Evolutionary conservation across 2,888 invertebrate species (phyloP), one percentile per base, ranked within the genome.

Genomic region (Smittia sp.): DNA sequence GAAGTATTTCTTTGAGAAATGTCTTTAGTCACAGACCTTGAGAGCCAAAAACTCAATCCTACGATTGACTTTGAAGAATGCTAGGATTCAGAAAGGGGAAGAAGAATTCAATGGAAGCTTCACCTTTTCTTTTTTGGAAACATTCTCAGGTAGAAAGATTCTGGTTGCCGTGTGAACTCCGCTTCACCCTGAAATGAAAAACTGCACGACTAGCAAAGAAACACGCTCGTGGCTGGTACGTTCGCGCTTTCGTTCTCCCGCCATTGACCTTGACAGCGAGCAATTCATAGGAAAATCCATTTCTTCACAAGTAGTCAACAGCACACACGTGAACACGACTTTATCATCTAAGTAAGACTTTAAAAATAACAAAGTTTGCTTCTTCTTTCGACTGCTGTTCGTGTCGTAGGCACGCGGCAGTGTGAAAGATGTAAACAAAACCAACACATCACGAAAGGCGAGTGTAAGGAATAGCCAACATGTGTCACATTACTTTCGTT

Each of bases 221-320:
- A 46, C 11, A 13, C 46, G 15, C 15, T 46, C 15, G 46, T 46
- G 46, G 2, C n/a, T 46, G 46, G 46, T 46, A 46, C 46, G n/a
- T 46, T 46, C 15, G 46, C 46, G 15, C 15, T 46, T 15, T 46
- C 3, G 3, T 46, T 46, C 38, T 38, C 6, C n/a, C 32, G 66
- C 20, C 66, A 66, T 66, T 66, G 66, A 38, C 66, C 66, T 66
- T 66, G 66, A 38, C 32, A 27, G 46, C 15, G 11, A 46, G 11
- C 11, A 3, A 11, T 46, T 46, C 46, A 15, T 3, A 46, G 11
- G 46, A 46, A 46, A 46, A 46, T 46, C 46, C 46, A 46, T 32
- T 32, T 32, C 32, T 32, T 32, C 46, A 46, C n/a, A 46, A 46
- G 46, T 58, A 58, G 20, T 58, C 24, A 58, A 18, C 20, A 58